Evolutionary conservation across 1,140 invertebrate species (phyloP).

Genomic region (Nasonia vitripennis): DNA sequence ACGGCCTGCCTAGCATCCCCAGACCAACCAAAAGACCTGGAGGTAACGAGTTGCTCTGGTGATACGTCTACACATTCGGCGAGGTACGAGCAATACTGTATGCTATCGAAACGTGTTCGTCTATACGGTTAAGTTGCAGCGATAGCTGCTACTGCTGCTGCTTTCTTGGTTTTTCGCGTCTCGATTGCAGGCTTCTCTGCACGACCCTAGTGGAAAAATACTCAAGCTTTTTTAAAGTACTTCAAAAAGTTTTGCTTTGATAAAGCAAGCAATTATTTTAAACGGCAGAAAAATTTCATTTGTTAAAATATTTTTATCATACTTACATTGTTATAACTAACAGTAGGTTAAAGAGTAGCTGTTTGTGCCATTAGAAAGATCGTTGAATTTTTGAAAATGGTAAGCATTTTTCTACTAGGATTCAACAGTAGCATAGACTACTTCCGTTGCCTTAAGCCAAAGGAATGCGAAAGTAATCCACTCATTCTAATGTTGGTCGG

Average conservation of each 20-base stretch:
- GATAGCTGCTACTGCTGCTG: neutral
- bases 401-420: conserved; percentile 36
- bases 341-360: neutral
- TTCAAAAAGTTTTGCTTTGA: neutral
- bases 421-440: conserved; percentile 45
- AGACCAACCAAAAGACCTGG: conserved; percentile 60
- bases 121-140: neutral
- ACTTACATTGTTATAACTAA: neutral
- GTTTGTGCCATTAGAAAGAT: neutral
- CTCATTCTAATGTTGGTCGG: conserved; percentile 43
- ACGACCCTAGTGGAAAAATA: conserved; percentile 29
- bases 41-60: neutral
- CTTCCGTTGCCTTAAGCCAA: conserved; percentile 52
- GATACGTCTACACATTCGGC: neutral
- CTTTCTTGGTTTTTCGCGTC: neutral
- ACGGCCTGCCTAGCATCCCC: conserved; percentile 61
- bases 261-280: neutral
- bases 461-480: conserved; percentile 50
- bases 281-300: neutral
- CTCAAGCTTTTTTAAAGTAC: neutral
- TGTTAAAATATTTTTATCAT: neutral
- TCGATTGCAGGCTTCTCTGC: neutral
- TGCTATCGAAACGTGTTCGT: neutral
- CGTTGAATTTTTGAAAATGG: neutral
- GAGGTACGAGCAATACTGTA: conserved; percentile 32